These are phyloP conservation scores for Rhimphoctona megacephalus DNA, from an alignment of 2,888 invertebrate species.

Conservation along the genomic window DNA sequence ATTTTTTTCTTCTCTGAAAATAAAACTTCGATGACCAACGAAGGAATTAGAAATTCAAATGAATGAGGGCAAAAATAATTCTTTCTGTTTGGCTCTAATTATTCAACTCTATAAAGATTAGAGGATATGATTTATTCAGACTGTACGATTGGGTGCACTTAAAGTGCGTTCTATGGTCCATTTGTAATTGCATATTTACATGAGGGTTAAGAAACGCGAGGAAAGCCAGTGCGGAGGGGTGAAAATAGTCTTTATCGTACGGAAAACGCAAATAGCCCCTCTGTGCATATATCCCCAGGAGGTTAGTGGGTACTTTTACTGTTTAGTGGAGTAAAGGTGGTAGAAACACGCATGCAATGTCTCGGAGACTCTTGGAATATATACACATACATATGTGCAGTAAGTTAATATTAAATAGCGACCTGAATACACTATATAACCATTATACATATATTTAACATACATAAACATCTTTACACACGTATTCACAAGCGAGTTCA, in stretches of 20 bases:
- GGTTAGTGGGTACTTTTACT: slow-evolving; percentile 42
- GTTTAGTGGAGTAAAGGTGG: not conserved
- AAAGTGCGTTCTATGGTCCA: slow-evolving; percentile 45
- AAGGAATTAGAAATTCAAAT: slow-evolving; percentile 8
- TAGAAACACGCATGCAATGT: slow-evolving; percentile 57
- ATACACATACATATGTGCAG: slow-evolving; percentile 20
- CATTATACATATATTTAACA: slow-evolving; percentile 21
- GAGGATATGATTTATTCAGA: not conserved
- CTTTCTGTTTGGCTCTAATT: not conserved
- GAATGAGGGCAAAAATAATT: not conserved
- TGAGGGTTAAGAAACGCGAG: not conserved
- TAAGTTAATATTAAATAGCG: slow-evolving; percentile 66
- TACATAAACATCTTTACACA: not conserved
- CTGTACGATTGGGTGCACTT: slow-evolving; percentile 12
- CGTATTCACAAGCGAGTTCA: slow-evolving; percentile 5
- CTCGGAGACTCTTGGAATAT: slow-evolving; percentile 42
- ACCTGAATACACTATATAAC: slow-evolving; percentile 57
- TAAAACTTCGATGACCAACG: not conserved
- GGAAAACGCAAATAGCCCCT: slow-evolving; percentile 52
- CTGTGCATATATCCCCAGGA: slow-evolving; percentile 31
- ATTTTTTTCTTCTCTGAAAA: not conserved
- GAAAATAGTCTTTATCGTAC: slow-evolving; percentile 53
- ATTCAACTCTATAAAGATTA: slow-evolving; percentile 20
- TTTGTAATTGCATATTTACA: slow-evolving; percentile 43
- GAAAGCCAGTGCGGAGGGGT: not conserved